Evolutionary conservation across 2,113 vertebrate species (phyloP).

Genomic region (Tragelaphus scriptus): DNA sequence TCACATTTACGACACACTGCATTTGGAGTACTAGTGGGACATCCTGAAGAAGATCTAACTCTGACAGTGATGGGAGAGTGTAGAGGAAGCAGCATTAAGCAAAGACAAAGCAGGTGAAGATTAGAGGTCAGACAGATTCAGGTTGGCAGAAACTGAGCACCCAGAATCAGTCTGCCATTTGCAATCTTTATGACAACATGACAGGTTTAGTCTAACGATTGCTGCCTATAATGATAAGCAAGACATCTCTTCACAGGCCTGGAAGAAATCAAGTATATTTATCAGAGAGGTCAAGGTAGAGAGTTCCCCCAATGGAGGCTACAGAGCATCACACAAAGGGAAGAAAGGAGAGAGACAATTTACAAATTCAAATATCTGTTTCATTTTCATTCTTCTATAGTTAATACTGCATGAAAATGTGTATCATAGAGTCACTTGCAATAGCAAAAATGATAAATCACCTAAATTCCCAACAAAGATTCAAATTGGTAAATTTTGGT

Average conservation of each 20-base stretch:
- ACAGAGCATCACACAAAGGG: neutral
- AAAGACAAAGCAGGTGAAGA: neutral
- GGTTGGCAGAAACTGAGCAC: neutral
- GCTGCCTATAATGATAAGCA: neutral
- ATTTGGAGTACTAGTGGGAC: neutral
- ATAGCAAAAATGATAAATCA: slow-evolving; percentile 16
- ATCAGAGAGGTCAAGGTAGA: neutral
- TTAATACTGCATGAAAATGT: neutral
- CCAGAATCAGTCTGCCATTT: neutral
- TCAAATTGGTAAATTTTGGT: neutral
- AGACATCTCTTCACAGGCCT: neutral
- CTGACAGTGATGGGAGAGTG: neutral
- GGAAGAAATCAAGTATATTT: slow-evolving; percentile 1
- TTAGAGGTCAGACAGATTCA: neutral
- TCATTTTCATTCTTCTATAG: slow-evolving; percentile 57
- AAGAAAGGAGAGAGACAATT: neutral
- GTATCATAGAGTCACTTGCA: neutral
- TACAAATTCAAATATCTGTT: slow-evolving; percentile 14
- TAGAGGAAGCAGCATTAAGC: neutral
- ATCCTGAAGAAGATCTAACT: neutral
- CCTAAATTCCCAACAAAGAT: slow-evolving; percentile 11
- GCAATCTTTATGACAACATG: neutral
- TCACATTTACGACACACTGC: neutral
- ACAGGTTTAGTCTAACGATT: neutral
- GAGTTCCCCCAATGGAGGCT: neutral